Evolutionary conservation across 2,888 invertebrate genomes (phyloP), one percentile per base, ranked within the genome.

Genomic region (Chrysotoxum bicinctum): DNA sequence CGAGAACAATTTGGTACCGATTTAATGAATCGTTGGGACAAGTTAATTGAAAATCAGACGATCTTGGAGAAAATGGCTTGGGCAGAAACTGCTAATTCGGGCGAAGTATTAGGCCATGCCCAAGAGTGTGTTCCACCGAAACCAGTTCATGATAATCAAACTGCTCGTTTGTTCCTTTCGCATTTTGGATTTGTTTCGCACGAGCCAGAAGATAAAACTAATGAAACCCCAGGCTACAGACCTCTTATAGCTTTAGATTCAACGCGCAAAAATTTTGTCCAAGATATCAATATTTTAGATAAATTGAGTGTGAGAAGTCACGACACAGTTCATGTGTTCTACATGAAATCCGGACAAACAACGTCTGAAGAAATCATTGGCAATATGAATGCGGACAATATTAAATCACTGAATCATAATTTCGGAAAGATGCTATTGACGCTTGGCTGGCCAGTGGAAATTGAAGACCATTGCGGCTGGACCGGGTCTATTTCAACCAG

Each of bases 251-350:
- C 91, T 19, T 88, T 92, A 7, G 92, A 92, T 75, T 91, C 91
- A 5, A 91, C 90, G 75, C 89, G 90, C 3, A 76, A 94, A 0
- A 96, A 96, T 54, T 97, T 99, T 91, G 94, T 94, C 45, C 91
- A 93, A 9, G 98, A 98, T 89, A 93, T 99, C 82, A 95, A 96
- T 87, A 93, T 94, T 30, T 92, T 99, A 78, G 99, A 99, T 92
- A 95, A 95, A 87, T 95, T 97, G 89, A 97, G 98, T 88, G 95
- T 96, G 43, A 94, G 98, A 87, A 97, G 97, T 3, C 95, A 96
- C 89, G 97, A 98, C 90, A 99, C 98, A 0, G 97, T 97, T 86
- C 98, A 98, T 91, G 94, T 99, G 88, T 98, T 98, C 93, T 99
- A 98, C 90, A 98, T 97, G 2, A 96, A 96, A 91, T 94, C 96